Conservation (phyloP, 1,140 invertebrate species). For the Drosophila lini region DNA sequence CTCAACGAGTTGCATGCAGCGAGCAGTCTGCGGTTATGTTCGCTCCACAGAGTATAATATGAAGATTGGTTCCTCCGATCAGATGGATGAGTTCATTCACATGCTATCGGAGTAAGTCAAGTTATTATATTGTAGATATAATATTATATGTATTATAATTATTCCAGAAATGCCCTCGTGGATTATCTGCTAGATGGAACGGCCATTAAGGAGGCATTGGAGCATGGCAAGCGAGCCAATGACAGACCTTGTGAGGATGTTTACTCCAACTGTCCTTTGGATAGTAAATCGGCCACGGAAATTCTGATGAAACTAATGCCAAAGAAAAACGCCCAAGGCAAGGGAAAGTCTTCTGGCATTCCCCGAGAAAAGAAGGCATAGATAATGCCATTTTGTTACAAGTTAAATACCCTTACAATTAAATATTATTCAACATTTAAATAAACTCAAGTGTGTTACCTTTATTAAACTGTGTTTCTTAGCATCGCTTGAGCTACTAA, state of each 20-base stretch:
- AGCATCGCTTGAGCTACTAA: not conserved
- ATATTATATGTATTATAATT: not conserved
- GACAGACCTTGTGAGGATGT: slow-evolving; percentile 86
- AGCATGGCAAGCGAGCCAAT: slow-evolving; percentile 87
- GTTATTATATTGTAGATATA: no score
- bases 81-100: slow-evolving; percentile 88
- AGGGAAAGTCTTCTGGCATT: slow-evolving; percentile 27
- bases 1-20: slow-evolving; percentile 91
- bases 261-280: slow-evolving; percentile 88
- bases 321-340: slow-evolving; percentile 55
- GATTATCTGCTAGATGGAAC: slow-evolving; percentile 90
- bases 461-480: slow-evolving; percentile 27
- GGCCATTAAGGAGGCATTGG: slow-evolving; percentile 90
- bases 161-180: slow-evolving; percentile 88
- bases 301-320: slow-evolving; percentile 87
- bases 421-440: slow-evolving; percentile 38
- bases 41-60: slow-evolving; percentile 88
- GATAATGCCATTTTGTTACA: not conserved
- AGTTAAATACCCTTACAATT: slow-evolving; percentile 8
- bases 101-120: slow-evolving; percentile 87
- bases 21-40: slow-evolving; percentile 90
- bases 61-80: slow-evolving; percentile 86
- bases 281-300: slow-evolving; percentile 87
- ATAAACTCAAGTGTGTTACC: slow-evolving; percentile 36
- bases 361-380: slow-evolving; percentile 32